A percentile compares a stretch with the other conserved stretches of the same genome.
phyloP scores from a whole-genome alignment of 2,113 vertebrate species.

The Triplophysa rosa region DNA sequence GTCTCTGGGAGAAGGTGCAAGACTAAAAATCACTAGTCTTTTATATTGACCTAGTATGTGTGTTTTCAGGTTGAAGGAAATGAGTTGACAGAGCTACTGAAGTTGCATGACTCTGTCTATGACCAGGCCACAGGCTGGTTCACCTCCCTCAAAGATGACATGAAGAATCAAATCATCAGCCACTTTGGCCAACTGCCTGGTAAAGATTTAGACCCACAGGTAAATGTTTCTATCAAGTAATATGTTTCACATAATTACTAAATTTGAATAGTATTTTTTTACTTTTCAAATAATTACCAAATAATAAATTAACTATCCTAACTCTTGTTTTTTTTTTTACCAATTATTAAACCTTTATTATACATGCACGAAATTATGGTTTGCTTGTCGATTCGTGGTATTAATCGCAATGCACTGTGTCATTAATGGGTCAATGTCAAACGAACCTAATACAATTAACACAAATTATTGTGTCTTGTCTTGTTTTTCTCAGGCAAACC shows the following conservation, averaged over 20 bases:
- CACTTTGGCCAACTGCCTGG: slow-evolving; percentile 89
- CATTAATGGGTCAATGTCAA: no score
- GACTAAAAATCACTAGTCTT: background rate
- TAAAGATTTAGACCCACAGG: slow-evolving; percentile 87
- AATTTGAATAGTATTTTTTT: no score
- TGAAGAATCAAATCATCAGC: slow-evolving; percentile 89
- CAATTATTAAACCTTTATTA: no score
- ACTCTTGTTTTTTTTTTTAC: no score
- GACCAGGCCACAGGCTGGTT: slow-evolving; percentile 90
- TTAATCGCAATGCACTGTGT: no score
- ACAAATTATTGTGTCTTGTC: background rate
- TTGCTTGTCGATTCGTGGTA: no score
- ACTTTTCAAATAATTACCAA: no score
- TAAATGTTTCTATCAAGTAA: slow-evolving; percentile 49
- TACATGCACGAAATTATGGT: no score
- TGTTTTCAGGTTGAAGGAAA: slow-evolving; percentile 80
- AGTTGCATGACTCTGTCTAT: slow-evolving; percentile 85
- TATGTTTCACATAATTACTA: background rate
- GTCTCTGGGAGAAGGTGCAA: background rate
- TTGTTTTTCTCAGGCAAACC: slow-evolving; percentile 73
- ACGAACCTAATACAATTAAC: background rate
- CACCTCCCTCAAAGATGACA: slow-evolving; percentile 87
- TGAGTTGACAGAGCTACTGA: slow-evolving; percentile 81
- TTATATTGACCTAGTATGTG: slow-evolving; percentile 16
- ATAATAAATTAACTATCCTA: no score